These are phyloP conservation scores for Apodemia mormo DNA, from an alignment of 2,888 invertebrate species.

Conservation along the genomic window DNA sequence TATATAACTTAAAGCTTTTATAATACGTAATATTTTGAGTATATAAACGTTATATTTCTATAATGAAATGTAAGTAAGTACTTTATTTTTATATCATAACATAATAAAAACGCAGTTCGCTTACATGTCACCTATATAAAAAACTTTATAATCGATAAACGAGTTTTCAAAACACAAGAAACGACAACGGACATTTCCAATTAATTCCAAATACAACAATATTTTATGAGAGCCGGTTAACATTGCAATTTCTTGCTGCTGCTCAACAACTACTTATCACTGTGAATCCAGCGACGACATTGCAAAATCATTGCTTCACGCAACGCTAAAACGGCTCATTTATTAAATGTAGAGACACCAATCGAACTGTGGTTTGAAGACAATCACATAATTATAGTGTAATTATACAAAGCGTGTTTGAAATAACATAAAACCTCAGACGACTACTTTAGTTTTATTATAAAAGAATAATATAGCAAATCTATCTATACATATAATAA, in stretches of 20 bases:
- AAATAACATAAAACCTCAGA: too few species aligned
- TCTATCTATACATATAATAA: too few species aligned
- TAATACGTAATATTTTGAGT: too few species aligned
- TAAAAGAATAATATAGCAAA: too few species aligned
- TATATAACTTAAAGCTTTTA: too few species aligned
- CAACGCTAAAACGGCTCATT: slow-evolving; percentile 52
- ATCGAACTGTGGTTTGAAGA: slow-evolving; percentile 24
- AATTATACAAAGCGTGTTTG: neutral
- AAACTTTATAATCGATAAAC: neutral
- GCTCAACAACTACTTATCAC: slow-evolving; percentile 5
- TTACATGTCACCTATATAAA: too few species aligned
- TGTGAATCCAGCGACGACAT: slow-evolving; percentile 42
- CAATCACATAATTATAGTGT: neutral
- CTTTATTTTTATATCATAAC: too few species aligned
- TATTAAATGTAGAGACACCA: slow-evolving; percentile 54
- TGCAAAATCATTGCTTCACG: slow-evolving; percentile 53
- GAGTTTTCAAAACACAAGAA: neutral
- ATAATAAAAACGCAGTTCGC: too few species aligned
- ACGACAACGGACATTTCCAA: neutral
- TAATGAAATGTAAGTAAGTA: too few species aligned
- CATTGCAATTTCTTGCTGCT: neutral
- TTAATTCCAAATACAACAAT: neutral
- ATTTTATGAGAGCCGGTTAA: slow-evolving; percentile 8
- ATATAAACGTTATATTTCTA: too few species aligned
- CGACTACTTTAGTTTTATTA: too few species aligned